Conservation (phyloP, 1,140 invertebrate genomes). For the Bombus huntii region DNA sequence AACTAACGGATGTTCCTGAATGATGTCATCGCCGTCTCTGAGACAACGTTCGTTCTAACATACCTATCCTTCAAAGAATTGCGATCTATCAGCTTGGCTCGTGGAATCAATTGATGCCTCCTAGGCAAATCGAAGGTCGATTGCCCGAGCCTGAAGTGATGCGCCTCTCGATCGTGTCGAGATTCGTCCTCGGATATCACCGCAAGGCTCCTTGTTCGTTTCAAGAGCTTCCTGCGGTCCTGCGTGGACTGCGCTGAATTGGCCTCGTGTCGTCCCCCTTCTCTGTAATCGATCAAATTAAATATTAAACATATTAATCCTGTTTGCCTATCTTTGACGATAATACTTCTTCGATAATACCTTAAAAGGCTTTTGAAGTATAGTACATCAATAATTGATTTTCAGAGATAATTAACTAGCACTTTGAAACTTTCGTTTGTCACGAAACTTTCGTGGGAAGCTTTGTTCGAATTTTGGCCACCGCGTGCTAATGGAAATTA, state of each 20-base stretch:
- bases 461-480: too few species aligned
- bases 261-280: constrained; percentile 70
- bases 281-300: constrained; percentile 49
- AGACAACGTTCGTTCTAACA: constrained; percentile 15
- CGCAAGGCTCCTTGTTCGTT: constrained; percentile 88
- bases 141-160: constrained; percentile 70
- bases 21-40: not conserved
- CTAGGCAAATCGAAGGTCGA: constrained; percentile 84
- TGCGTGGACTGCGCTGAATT: constrained; percentile 71
- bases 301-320: not conserved
- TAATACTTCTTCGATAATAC: not conserved
- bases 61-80: constrained; percentile 88
- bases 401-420: not conserved
- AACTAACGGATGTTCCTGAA: not conserved
- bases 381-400: not conserved
- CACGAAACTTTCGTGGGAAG: too few species aligned
- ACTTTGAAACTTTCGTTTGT: too few species aligned
- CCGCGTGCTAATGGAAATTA: too few species aligned
- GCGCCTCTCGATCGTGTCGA: constrained; percentile 74
- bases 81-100: constrained; percentile 89
- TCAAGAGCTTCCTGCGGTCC: constrained; percentile 85
- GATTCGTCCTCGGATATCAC: constrained; percentile 90
- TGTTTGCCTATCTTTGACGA: not conserved
- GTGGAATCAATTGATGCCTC: constrained; percentile 89
- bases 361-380: not conserved